Base-by-base conservation (phyloP, 1,140 invertebrate genomes). In the Drosophila setifemur region DNA sequence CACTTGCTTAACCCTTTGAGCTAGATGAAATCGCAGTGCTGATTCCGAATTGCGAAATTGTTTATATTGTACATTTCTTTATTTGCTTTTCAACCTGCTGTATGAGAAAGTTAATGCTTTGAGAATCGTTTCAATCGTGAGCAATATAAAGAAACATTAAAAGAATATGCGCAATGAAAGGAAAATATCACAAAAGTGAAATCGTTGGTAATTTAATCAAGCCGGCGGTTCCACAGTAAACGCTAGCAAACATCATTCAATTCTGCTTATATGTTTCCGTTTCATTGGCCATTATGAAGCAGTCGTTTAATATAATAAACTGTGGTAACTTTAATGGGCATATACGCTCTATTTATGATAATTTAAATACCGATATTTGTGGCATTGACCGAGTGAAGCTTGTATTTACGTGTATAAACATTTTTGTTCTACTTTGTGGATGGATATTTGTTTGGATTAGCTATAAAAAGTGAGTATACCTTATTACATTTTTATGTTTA, bases 31-130 rank as follows among this genome's bases (percentile, higher is more conserved):
- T 53, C 19, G 19, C 28, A 48, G 44, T 67, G 29, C 33, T 63
- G 73, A 66, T 83, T 72, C 72, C 43, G 58, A 50, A 85, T 74
- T 85, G 74, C 70, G 40, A 75, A 85, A 85, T 85, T 85, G 79
- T 85, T 85, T 85, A 85, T 68, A 58, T 85, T 81, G 47, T 66
- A 58, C 45, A 35, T 55, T 76, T 69, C 53, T 43, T 55, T 54
- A 69, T 73, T 64, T 48, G 42, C 58, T 55, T 53, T 43, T 70
- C 33, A 42, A 52, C 25, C 58, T 50, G 49, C 48, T 58, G 64
- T 72, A 53, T 49, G 50, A 57, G 45, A 75, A 71, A 57, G 52
- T 61, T 39, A 48, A 67, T 26, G 40, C 29, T 14, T 31, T 14
- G 37, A 21, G 67, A 71, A 47, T 31, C 23, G 25, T 31, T 48